Evolutionary conservation across 2,888 invertebrate genomes (phyloP).

Genomic region (Herminia tarsipennalis): DNA sequence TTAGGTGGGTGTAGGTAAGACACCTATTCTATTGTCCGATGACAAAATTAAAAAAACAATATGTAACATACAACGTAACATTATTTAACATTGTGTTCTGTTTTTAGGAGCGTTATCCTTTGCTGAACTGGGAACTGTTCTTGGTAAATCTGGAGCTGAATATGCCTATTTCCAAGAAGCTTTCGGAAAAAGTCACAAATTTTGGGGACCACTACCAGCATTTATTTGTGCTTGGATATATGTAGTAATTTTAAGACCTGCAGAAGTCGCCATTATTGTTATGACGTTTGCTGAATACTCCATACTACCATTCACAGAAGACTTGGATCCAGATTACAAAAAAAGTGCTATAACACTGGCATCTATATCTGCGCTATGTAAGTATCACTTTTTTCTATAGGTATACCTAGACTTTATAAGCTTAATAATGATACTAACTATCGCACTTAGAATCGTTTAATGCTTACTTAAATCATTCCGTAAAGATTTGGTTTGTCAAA

Average conservation of each 20-base stretch:
- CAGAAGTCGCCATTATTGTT: slow-evolving; percentile 91
- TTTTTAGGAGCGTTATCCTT: slow-evolving; percentile 93
- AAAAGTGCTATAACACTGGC: slow-evolving; percentile 86
- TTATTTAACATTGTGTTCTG: too few species aligned
- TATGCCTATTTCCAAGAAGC: slow-evolving; percentile 92
- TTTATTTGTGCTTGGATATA: slow-evolving; percentile 92
- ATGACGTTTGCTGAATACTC: slow-evolving; percentile 92
- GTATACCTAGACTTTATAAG: too few species aligned
- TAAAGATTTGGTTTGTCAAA: too few species aligned
- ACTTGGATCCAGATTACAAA: slow-evolving; percentile 73
- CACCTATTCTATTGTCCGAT: slow-evolving; percentile 41
- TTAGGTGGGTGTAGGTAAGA: slow-evolving; percentile 88
- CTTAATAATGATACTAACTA: too few species aligned
- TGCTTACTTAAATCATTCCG: too few species aligned
- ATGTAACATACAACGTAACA: too few species aligned
- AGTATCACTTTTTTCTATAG: slow-evolving; percentile 49
- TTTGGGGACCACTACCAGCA: slow-evolving; percentile 90
- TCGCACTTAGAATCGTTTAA: too few species aligned
- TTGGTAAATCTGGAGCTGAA: slow-evolving; percentile 92
- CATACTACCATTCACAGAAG: slow-evolving; percentile 86
- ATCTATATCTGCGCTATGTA: slow-evolving; percentile 88
- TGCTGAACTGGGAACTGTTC: slow-evolving; percentile 92
- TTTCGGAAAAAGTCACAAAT: slow-evolving; percentile 88
- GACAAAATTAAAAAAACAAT: too few species aligned
- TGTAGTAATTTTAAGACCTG: slow-evolving; percentile 90